phyloP scores from a whole-genome alignment of 2,113 vertebrate species.

The Microcebus murinus region DNA sequence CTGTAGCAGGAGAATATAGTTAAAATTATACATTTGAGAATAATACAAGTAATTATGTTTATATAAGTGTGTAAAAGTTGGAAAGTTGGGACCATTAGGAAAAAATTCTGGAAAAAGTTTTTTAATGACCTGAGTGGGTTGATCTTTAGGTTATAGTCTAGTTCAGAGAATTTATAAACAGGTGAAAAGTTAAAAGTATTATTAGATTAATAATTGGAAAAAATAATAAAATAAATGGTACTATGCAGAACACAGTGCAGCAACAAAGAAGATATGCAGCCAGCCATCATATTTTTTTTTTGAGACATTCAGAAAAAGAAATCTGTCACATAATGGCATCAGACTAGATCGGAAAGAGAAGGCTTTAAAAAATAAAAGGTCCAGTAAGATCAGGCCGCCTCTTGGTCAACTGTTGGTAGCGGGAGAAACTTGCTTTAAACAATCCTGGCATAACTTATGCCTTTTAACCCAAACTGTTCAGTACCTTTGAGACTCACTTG shows the following conservation, averaged over 20 bases:
- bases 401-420: background rate
- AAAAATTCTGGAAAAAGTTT: background rate
- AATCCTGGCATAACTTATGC: background rate
- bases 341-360: constrained; percentile 18
- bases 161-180: background rate
- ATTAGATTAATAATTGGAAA: background rate
- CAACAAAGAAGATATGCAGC: background rate
- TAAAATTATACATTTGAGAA: background rate
- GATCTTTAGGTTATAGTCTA: background rate
- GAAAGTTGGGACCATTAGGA: background rate
- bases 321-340: background rate
- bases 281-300: background rate
- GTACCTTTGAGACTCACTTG: constrained; percentile 11
- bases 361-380: constrained; percentile 16
- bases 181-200: constrained; percentile 18
- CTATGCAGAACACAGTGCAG: background rate
- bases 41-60: background rate
- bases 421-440: constrained; percentile 35
- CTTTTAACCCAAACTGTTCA: background rate
- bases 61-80: background rate
- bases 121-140: background rate
- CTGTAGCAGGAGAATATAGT: background rate
- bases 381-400: constrained; percentile 2
- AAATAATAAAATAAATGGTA: constrained; percentile 24
- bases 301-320: background rate